Percentiles rank a stretch among this genome's conserved stretches.
These are phyloP conservation scores for Sandelia bainsii DNA, from an alignment of 2,797 vertebrate species.

Conservation along the genomic window DNA sequence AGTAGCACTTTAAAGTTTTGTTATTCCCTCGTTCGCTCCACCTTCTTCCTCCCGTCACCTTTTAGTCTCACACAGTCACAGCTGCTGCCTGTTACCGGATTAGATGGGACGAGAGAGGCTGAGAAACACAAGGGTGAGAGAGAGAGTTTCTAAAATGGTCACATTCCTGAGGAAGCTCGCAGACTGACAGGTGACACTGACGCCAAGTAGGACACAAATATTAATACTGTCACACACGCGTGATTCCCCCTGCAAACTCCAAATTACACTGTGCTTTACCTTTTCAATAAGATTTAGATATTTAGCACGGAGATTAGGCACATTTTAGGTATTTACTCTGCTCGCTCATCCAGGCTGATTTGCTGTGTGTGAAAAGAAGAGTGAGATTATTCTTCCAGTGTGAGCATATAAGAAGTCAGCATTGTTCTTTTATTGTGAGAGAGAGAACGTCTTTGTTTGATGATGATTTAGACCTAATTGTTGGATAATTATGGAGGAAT, in stretches of 20 bases:
- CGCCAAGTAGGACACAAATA: conserved; percentile 13
- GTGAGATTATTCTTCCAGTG: conserved; percentile 17
- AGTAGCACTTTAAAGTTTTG: conserved; percentile 10
- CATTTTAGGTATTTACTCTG: conserved; percentile 11
- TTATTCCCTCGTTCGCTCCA: background rate
- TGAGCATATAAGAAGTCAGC: conserved; percentile 8
- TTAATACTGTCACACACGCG: background rate
- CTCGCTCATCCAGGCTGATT: conserved; percentile 4
- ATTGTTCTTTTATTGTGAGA: conserved; percentile 26
- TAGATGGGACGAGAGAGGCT: background rate
- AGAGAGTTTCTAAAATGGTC: conserved; percentile 27
- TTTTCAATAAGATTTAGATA: conserved; percentile 37
- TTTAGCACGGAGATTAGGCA: conserved; percentile 36
- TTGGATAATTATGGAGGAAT: conserved; percentile 13
- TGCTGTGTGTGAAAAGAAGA: conserved; percentile 7
- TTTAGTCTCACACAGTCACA: conserved; percentile 35
- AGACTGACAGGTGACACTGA: conserved; percentile 51
- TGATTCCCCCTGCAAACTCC: background rate
- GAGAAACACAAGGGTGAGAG: background rate
- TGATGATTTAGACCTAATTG: conserved; percentile 21
- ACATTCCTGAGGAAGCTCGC: conserved; percentile 26
- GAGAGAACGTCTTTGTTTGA: conserved; percentile 6
- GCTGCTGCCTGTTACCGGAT: conserved; percentile 55
- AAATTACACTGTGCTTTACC: conserved; percentile 26
- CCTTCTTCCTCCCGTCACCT: conserved; percentile 17